A percentile compares a stretch with the other conserved stretches of the same genome.
phyloP scores from a whole-genome alignment of 2,113 vertebrate species.

The Thinocorus orbignyianus region DNA sequence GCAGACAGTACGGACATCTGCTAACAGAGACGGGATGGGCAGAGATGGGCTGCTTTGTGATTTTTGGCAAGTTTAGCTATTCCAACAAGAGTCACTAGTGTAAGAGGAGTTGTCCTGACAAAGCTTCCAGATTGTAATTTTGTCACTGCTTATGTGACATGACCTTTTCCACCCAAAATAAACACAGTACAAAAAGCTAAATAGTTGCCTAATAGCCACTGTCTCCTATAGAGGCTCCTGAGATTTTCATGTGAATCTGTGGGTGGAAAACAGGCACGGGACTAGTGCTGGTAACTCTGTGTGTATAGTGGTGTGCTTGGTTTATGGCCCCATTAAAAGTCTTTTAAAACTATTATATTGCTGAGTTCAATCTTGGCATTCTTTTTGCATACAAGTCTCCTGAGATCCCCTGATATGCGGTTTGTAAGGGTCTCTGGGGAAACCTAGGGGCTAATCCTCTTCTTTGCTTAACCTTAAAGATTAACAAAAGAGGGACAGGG shows the following conservation, averaged over 20 bases:
- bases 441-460: neutral
- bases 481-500: neutral
- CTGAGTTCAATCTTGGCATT: neutral
- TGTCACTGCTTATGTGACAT: slow-evolving; percentile 35
- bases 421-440: neutral
- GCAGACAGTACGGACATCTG: neutral
- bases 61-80: neutral
- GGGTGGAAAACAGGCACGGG: neutral
- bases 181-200: neutral
- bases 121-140: slow-evolving; percentile 35
- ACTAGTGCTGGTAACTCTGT: neutral
- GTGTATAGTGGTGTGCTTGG: neutral
- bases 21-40: neutral
- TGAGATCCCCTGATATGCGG: neutral
- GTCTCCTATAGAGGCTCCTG: slow-evolving; percentile 27
- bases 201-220: slow-evolving; percentile 31
- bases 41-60: slow-evolving; percentile 1
- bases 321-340: neutral
- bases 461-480: neutral
- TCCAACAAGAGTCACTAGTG: neutral
- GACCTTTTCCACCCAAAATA: slow-evolving; percentile 40
- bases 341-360: neutral
- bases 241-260: slow-evolving; percentile 26
- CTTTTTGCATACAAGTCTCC: neutral
- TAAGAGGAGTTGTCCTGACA: slow-evolving; percentile 20